phyloP scores from a whole-genome alignment of 2,113 vertebrate genomes.

The Hydropotes inermis region DNA sequence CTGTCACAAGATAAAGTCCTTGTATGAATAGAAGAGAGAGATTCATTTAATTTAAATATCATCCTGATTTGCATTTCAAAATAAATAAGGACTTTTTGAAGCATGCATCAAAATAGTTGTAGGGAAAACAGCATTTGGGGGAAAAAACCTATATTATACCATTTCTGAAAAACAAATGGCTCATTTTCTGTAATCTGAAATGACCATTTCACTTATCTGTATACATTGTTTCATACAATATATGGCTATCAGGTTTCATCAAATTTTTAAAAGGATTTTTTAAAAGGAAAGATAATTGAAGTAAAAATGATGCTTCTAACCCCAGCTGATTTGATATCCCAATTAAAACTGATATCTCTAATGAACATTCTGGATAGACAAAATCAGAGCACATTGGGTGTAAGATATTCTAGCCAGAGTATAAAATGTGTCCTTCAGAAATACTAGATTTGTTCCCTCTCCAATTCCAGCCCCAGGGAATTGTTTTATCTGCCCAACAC shows the following conservation, averaged over 20 bases:
- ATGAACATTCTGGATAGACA: neutral
- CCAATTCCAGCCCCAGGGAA: fast-evolving
- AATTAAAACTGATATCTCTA: neutral
- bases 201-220: neutral
- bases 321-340: neutral
- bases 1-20: neutral
- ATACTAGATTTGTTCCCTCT: fast-evolving
- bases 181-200: neutral
- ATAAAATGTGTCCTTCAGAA: neutral
- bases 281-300: neutral
- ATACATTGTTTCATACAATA: neutral
- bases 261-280: neutral
- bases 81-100: neutral
- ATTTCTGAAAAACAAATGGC: neutral
- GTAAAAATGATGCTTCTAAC: neutral
- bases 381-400: fast-evolving
- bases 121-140: neutral
- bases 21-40: neutral
- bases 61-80: neutral
- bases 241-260: neutral
- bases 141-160: neutral
- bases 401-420: neutral
- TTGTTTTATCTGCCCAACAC: neutral
- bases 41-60: neutral
- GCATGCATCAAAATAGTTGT: neutral